Conservation (phyloP, 1,140 invertebrate genomes). For the Phymorhynchus buccinoides region DNA sequence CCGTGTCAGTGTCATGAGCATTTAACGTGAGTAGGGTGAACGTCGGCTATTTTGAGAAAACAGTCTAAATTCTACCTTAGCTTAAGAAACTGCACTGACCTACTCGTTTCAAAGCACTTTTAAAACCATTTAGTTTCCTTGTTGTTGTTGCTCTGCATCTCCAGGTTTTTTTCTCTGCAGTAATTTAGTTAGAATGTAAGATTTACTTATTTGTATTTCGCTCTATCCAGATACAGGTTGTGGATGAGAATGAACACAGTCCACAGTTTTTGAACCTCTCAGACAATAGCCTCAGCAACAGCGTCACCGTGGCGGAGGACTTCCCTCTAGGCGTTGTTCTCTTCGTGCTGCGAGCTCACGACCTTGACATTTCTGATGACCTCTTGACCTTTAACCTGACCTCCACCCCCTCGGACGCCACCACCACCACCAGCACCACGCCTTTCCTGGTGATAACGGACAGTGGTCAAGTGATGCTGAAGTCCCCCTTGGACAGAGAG, state of each 20-base stretch:
- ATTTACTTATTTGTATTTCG: too few species aligned
- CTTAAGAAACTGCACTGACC: too few species aligned
- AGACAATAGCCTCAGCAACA: background rate
- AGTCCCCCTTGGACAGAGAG: constrained; percentile 6
- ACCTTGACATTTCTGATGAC: background rate
- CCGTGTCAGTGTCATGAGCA: too few species aligned
- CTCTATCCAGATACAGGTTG: background rate
- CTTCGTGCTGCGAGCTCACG: background rate
- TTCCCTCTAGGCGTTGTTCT: background rate
- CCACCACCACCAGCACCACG: background rate
- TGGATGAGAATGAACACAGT: background rate
- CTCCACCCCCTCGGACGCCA: background rate
- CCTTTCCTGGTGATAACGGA: background rate
- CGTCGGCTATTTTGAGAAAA: too few species aligned
- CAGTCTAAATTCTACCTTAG: too few species aligned
- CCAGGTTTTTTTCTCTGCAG: too few species aligned
- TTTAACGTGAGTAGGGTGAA: too few species aligned
- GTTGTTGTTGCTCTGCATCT: too few species aligned
- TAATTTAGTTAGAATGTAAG: too few species aligned
- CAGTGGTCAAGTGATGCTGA: constrained; percentile 6
- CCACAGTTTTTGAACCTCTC: background rate
- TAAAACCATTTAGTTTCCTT: too few species aligned
- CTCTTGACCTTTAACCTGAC: too few species aligned
- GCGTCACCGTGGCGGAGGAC: background rate
- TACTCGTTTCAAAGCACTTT: too few species aligned